Base-by-base conservation (phyloP, 2,113 vertebrate genomes). In the Catharus bicknelli region DNA sequence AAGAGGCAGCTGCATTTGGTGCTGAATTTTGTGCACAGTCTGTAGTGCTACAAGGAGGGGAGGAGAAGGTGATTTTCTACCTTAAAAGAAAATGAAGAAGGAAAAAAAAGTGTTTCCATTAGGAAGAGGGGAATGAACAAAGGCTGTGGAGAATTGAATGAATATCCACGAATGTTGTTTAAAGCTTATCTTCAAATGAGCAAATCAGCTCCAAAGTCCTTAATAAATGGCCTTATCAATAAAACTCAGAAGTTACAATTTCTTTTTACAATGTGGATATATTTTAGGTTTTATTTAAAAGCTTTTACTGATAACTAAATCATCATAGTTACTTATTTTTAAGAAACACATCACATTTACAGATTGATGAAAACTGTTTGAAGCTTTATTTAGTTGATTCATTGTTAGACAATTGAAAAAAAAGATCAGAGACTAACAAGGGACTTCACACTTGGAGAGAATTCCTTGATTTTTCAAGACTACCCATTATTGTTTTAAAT, bases 241-340 rank as follows among this genome's bases (percentile, higher is more conserved):
- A 94, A 89, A 92, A 53, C 53, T 86, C 88, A 91, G 88, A 96
- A 96, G 91, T 55, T 74, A 68, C 74, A 88, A 94, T 94, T 97
- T 96, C 29, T 82, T 93, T 96, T 97, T 86, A 94, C n/a, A 95
- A 53, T 88, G 43, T 84, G 48, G 51, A 90, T 77, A 58, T 82
- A 97, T 85, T 96, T 97, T 94, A 87, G 53, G 58, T 62, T 97
- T 97, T 97, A 95, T 96, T 97, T 96, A 92, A 96, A 96, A 96
- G 54, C 62, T 93, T 95, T 93, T 85, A 78, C 29, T 86, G 72
- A 91, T 90, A 94, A 84, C 62, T 85, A 94, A 94, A 95, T 91
- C 75, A 70, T 81, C 7, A 0, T 61, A 3, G 63, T 80, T 61
- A 70, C 43, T 50, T 95, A 94, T 79, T 95, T 96, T 93, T 91